A percentile compares a stretch with the other conserved stretches of the same genome.
Evolutionary conservation across 2,113 vertebrate species (phyloP).

Genomic region (Erpornis zantholeuca): DNA sequence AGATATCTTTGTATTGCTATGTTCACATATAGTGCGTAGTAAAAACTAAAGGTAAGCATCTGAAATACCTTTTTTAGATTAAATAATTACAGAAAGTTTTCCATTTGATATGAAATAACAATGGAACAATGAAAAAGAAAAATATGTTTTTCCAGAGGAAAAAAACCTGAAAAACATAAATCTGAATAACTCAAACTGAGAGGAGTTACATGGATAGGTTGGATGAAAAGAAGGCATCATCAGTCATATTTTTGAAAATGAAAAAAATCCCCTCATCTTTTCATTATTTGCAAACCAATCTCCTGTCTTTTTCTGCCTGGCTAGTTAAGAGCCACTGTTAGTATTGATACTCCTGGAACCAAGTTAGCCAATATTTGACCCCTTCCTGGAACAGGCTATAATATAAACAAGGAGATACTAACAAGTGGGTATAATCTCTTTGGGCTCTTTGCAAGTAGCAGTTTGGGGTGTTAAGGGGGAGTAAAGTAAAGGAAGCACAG

Average conservation of each 20-base stretch:
- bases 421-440: neutral
- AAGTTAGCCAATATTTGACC: neutral
- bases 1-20: neutral
- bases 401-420: neutral
- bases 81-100: neutral
- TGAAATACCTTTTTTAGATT: neutral
- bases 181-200: neutral
- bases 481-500: neutral
- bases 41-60: neutral
- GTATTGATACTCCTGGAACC: neutral
- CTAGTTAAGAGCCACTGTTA: neutral
- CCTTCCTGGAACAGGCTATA: neutral
- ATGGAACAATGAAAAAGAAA: neutral
- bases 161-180: accelerated
- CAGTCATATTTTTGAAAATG: neutral
- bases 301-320: neutral
- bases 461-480: neutral
- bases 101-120: neutral
- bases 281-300: neutral
- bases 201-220: neutral
- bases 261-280: neutral
- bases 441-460: neutral
- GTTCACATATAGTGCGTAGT: neutral
- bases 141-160: neutral
- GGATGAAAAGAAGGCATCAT: neutral